Conservation (phyloP, 2,888 invertebrate species). For the Drosophila niveifrons region DNA sequence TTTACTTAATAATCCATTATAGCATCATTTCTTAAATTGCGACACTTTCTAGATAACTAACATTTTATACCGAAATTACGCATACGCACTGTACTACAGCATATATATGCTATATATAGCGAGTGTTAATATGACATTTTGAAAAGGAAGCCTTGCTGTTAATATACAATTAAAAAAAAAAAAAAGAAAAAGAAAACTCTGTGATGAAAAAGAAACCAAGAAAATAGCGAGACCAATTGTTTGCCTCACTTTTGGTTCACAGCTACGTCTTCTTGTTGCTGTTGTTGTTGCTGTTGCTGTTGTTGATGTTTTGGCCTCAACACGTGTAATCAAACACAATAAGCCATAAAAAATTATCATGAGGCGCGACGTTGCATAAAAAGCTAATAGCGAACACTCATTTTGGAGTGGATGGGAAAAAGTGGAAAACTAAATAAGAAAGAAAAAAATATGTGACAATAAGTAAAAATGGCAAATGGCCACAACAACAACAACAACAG, state of each 20-base stretch:
- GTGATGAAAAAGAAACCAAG: slow-evolving; percentile 55
- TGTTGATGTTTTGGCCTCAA: slow-evolving; percentile 39
- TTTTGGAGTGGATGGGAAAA: not conserved
- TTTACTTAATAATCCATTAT: too few relatives aligned
- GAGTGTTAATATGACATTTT: not conserved
- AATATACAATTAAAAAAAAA: not conserved
- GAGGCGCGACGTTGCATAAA: slow-evolving; percentile 55
- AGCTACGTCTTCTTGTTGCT: not conserved
- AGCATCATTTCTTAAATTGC: too few relatives aligned
- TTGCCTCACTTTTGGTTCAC: not conserved
- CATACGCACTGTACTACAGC: not conserved
- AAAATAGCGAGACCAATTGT: slow-evolving; percentile 52
- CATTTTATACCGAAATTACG: not conserved
- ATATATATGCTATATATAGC: not conserved
- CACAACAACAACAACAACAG: slow-evolving; percentile 18
- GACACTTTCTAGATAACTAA: too few relatives aligned
- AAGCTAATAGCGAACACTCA: slow-evolving; percentile 39
- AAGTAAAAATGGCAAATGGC: slow-evolving; percentile 30
- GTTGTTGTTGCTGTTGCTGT: slow-evolving; percentile 17
- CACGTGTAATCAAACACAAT: slow-evolving; percentile 80
- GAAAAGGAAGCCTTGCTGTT: slow-evolving; percentile 49
- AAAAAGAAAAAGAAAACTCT: slow-evolving; percentile 13
- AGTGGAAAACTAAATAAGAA: slow-evolving; percentile 48
- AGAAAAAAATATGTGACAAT: slow-evolving; percentile 53
- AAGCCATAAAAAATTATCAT: slow-evolving; percentile 77